phyloP scores from a whole-genome alignment of 2,797 vertebrate genomes.

The Aphelocoma californica region DNA sequence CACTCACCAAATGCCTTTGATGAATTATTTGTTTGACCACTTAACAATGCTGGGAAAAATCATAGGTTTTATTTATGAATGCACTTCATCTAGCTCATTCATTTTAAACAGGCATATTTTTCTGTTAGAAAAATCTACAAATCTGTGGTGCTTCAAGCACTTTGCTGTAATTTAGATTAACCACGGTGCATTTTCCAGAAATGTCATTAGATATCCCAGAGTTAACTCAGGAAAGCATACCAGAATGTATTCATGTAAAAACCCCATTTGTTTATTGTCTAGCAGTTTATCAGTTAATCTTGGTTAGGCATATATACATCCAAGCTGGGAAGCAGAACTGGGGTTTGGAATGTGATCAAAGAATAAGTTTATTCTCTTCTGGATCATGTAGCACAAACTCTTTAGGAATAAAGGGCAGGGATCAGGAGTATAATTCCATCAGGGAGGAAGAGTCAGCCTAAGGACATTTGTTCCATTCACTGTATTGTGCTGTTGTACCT shows the following conservation, averaged over 20 bases:
- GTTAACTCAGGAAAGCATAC: background rate
- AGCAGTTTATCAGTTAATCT: background rate
- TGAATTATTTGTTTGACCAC: constrained; percentile 38
- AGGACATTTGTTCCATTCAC: background rate
- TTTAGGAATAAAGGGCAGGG: background rate
- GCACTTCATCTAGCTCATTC: constrained; percentile 19
- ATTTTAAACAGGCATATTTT: constrained; percentile 39
- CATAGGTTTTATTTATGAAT: constrained; percentile 14
- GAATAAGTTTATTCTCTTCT: background rate
- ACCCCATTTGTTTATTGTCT: background rate
- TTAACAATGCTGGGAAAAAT: background rate
- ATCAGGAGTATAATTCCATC: background rate
- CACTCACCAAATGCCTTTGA: background rate
- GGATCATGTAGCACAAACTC: background rate
- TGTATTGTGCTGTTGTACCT: background rate
- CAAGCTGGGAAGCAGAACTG: background rate
- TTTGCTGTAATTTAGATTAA: constrained; percentile 3
- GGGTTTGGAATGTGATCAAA: constrained; percentile 7
- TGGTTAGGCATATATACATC: background rate
- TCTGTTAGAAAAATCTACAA: background rate
- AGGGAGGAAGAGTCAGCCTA: background rate
- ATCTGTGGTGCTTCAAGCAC: background rate
- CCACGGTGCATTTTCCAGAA: background rate
- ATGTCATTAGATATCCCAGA: background rate
- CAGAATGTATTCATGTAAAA: background rate